Evolutionary conservation across 2,888 invertebrate species (phyloP).

Genomic region (Folsomia candida): DNA sequence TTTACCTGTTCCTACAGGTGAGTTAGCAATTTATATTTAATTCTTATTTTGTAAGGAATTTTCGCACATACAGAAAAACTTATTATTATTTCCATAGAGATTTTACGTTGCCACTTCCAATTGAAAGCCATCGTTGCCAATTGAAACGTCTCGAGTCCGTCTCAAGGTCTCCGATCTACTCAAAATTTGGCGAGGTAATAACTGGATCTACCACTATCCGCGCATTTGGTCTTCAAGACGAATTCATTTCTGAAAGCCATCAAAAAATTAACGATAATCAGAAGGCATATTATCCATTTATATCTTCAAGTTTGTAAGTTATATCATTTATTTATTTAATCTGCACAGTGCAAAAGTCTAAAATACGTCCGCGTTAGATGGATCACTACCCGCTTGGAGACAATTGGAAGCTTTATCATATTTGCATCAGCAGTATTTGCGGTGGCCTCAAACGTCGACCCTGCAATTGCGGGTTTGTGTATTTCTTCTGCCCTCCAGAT

Average conservation of each 20-base stretch:
- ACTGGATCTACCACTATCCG: slow-evolving; percentile 56
- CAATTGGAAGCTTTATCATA: slow-evolving; percentile 60
- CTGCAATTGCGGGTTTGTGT: slow-evolving; percentile 58
- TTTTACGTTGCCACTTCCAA: slow-evolving; percentile 92
- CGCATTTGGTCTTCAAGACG: slow-evolving; percentile 56
- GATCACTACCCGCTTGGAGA: slow-evolving; percentile 61
- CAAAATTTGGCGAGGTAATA: no score
- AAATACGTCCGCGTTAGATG: no score
- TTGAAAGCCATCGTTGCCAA: no score
- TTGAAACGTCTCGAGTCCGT: slow-evolving; percentile 85
- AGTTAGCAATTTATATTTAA: no score
- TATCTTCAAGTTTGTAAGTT: slow-evolving; percentile 21
- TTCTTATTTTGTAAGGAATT: neutral
- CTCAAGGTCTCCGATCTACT: no score
- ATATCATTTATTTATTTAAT: no score
- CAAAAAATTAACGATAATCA: slow-evolving; percentile 60
- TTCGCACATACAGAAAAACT: no score
- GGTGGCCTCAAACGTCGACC: slow-evolving; percentile 53
- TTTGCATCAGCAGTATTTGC: slow-evolving; percentile 61
- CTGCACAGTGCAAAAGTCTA: no score
- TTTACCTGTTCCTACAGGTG: slow-evolving; percentile 76
- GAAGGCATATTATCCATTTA: slow-evolving; percentile 51
- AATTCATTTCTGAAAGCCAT: slow-evolving; percentile 60
- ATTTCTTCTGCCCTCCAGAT: slow-evolving; percentile 57
- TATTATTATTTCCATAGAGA: slow-evolving; percentile 60